phyloP scores from a whole-genome alignment of 2,113 vertebrate species.

The Camelus dromedarius region DNA sequence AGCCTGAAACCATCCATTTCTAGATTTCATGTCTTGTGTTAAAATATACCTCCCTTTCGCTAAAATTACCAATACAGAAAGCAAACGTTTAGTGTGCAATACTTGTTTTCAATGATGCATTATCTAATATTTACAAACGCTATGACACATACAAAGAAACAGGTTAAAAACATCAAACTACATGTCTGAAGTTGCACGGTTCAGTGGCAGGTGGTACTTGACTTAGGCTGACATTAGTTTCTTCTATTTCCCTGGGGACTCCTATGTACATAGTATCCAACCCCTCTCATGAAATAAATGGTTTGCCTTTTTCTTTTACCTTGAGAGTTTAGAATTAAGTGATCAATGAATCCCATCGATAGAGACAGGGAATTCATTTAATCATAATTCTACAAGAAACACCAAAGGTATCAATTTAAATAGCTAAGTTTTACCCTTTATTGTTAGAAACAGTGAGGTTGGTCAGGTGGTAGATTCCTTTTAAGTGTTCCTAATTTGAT shows the following conservation, averaged over 20 bases:
- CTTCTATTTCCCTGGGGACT: background rate
- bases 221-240: background rate
- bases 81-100: background rate
- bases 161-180: background rate
- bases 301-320: background rate
- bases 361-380: background rate
- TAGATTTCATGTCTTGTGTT: background rate
- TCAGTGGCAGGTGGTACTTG: background rate
- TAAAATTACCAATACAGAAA: background rate
- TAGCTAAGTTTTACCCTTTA: background rate
- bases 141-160: background rate
- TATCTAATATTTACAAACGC: background rate
- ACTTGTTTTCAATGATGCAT: background rate
- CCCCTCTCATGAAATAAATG: background rate
- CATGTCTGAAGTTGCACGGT: background rate
- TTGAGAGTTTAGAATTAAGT: constrained; percentile 18
- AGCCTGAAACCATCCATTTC: background rate
- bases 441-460: background rate
- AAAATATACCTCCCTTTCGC: background rate
- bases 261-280: background rate
- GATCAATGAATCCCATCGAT: background rate
- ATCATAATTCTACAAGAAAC: background rate
- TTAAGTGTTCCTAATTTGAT: background rate
- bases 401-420: background rate
- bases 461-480: background rate